Base-by-base conservation (phyloP, 1,140 invertebrate species). In the Drosophila kanapiae region DNA sequence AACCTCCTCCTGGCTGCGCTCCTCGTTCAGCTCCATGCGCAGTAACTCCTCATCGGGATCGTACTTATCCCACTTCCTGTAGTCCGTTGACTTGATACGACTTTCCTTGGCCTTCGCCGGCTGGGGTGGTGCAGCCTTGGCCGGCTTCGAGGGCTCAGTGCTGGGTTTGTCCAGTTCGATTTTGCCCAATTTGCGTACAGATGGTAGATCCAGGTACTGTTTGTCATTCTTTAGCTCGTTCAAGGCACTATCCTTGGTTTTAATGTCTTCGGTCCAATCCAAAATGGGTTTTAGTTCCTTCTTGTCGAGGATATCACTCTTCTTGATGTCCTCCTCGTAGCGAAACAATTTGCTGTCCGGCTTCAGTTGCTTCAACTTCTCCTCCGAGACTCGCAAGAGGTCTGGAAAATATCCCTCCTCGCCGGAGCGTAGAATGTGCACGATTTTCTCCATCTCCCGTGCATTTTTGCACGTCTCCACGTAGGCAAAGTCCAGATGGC, bases 61-160 rank as follows among this genome's bases (percentile, higher is more conserved):
- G 82, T 95, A 96, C 88, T 95, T 95, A 82, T 96, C 95, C 96
- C 96, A 96, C 64, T 94, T 93, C 2, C 80, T 86, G 71, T 96
- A 96, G 77, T 96, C 95, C 6, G 93, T 95, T 11, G 94, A 93
- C 35, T 92, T 77, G 18, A 81, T 77, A 7, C 84, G 75, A 1
- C 62, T 11, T 6, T 75, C 72, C 35, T 67, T 67, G 6, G 67
- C 27, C 9, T 60, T 75, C 0, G 38, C 6, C 9, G 40, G 6
- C 42, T 43, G 29, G 16, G 57, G 1, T 18, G 43, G 6, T 3
- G 16, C 18, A 9, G 35, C 6, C 4, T 37, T 33, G 0, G 16
- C 1, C 11, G 74, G 56, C 14, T 78, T 63, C 0, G 62, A 1
- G 37, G 23, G 2, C 6, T 37, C 38, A 7, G 27, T 11, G 8